These are phyloP conservation scores for Equus przewalskii DNA, from an alignment of 2,113 vertebrate genomes.

Conservation along the genomic window DNA sequence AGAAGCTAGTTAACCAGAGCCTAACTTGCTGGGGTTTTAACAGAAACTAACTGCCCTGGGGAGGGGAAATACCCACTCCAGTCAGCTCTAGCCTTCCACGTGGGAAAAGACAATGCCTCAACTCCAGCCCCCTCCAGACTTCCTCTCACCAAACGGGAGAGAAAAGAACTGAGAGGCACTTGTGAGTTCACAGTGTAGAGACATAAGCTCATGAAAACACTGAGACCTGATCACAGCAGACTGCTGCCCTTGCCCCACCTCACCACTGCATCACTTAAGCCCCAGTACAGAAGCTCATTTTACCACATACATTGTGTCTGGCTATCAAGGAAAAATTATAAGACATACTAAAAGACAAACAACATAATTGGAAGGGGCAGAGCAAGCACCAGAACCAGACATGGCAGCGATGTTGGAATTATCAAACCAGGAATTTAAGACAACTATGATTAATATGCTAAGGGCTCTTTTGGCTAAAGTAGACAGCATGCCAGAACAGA, in stretches of 20 bases:
- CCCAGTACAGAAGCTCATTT: neutral
- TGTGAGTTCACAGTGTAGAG: neutral
- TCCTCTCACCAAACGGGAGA: neutral
- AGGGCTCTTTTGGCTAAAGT: neutral
- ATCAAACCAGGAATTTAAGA: neutral
- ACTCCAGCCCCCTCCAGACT: neutral
- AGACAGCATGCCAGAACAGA: neutral
- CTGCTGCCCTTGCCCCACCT: neutral
- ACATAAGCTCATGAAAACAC: neutral
- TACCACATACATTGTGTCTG: neutral
- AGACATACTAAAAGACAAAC: neutral
- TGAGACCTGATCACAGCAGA: neutral
- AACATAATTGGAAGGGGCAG: neutral
- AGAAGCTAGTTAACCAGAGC: neutral
- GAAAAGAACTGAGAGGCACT: neutral
- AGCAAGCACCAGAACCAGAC: neutral
- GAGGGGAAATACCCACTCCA: neutral
- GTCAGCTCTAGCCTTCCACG: too few relatives aligned
- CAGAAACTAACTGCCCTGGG: neutral
- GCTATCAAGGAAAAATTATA: neutral
- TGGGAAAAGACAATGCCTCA: neutral
- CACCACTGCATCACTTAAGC: accelerated
- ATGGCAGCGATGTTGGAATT: neutral
- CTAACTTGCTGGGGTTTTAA: neutral
- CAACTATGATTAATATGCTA: too few relatives aligned